Evolutionary conservation across 1,140 invertebrate species (phyloP), one percentile per base, ranked within the genome.

Genomic region (Aphelenchoides fujianensis): DNA sequence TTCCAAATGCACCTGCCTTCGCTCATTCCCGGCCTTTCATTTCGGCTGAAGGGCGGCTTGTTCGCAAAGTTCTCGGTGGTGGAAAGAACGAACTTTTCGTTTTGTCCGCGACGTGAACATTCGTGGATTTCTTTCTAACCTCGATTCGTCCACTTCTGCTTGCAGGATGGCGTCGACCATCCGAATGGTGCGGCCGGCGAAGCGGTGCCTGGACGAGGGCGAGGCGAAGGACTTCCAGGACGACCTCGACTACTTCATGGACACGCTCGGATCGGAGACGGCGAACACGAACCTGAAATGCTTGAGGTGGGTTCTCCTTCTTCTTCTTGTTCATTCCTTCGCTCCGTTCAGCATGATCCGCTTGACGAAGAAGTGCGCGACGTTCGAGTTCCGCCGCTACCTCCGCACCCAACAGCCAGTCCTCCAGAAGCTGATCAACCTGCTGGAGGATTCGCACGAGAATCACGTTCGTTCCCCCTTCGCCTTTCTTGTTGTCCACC

Each of bases 201-300:
- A 59, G 19, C 55, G 34, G 5, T 59, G 55, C 34, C 34, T 59
- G 5, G 55, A 59, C 23, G 19, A 7, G 55, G 55, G 55, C 55
- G 55, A 59, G 23, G 27, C 34, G 19, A 59, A 59, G 19, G 55
- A 59, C 55, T 7, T 59, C 34, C 63, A 66, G 32, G 63, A 66
- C 31, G 63, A 66, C 31, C 23, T 66, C 12, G 36, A 66, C 31
- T 66, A 66, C 53, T 66, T 66, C 31, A 66, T 66, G 63, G 63
- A 66, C 28, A 66, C 63, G 37, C 53, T 66, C 23, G 34, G 31
- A 16, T 36, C 2, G 16, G n/a, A 16, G n/a, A 30, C 37, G 12
- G 63, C 1, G 19, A 12, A n/a, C 12, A 16, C 31, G 23, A 34
- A 37, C 30, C 53, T 66, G 63, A 66, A 66, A 48, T 34, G 36